These are phyloP conservation scores for Suricata suricatta DNA, from an alignment of 2,113 vertebrate species.

Conservation along the genomic window DNA sequence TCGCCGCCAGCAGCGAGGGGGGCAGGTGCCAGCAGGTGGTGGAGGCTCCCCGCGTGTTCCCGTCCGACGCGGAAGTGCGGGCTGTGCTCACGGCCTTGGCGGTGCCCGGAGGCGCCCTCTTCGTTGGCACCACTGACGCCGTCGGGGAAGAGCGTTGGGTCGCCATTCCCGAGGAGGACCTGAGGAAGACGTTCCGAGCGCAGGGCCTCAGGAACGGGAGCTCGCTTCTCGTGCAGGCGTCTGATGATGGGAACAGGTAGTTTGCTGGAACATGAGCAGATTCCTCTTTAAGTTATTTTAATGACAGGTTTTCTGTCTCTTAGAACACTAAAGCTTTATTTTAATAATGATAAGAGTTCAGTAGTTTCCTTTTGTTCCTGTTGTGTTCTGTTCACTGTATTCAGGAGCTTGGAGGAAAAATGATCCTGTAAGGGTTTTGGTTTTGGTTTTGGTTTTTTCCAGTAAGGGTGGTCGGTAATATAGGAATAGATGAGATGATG, in stretches of 20 bases:
- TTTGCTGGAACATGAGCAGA: not conserved
- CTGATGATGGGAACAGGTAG: slow-evolving; percentile 88
- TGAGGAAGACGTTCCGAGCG: slow-evolving; percentile 89
- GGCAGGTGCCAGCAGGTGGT: slow-evolving; percentile 71
- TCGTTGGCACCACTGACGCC: slow-evolving; percentile 54
- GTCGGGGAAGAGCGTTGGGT: slow-evolving; percentile 84
- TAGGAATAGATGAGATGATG: not conserved
- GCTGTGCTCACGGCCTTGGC: slow-evolving; percentile 77
- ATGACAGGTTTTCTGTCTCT: not conserved
- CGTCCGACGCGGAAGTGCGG: slow-evolving; percentile 77
- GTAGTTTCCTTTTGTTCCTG: not conserved
- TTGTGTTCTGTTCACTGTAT: not conserved
- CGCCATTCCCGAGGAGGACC: slow-evolving; percentile 85
- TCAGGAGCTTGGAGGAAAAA: not conserved
- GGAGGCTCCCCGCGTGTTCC: slow-evolving; percentile 77
- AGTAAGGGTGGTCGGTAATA: not conserved
- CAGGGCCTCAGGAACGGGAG: slow-evolving; percentile 91
- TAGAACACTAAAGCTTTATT: not conserved
- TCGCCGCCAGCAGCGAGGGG: slow-evolving; percentile 76
- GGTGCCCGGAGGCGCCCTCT: slow-evolving; percentile 82
- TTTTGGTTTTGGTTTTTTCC: not conserved
- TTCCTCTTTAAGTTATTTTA: not conserved
- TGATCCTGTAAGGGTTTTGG: not conserved
- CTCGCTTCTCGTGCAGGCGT: slow-evolving; percentile 88
- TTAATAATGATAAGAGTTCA: not conserved